Evolutionary conservation across 2,888 invertebrate species (phyloP), one percentile per base, ranked within the genome.

Genomic region (Clanis bilineata): DNA sequence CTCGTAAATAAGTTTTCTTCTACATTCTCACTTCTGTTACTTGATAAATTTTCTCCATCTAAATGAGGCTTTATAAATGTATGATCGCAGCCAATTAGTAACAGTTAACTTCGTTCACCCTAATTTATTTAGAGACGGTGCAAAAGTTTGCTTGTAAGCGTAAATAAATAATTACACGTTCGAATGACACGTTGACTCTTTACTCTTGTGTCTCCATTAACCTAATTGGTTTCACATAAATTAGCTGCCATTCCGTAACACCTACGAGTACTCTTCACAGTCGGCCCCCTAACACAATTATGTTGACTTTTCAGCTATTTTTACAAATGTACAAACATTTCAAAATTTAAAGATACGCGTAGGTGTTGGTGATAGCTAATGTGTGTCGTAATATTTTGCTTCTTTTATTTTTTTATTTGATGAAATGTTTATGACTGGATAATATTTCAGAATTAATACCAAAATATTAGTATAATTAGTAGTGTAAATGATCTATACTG

Each of bases 161-260:
- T 51, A 56, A 15, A 56, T 39, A 39, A 55, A 56, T 36, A 36
- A 36, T 56, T 39, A 25, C 25, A 47, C 18, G 23, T 18, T 41
- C 18, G 10, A 57, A 62, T 59, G 32, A 54, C 59, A 58, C 60
- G 57, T 54, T 23, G 6, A 58, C 59, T 62, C 44, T 60, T 41
- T 36, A 41, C 18, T 41, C 54, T 57, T 41, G 56, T 39, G 45
- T 41, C 45, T 59, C 59, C 62, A 70, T 70, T 67, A 69, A 65
- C 62, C 28, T 63, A 62, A 72, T 70, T 65, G 60, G 47, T 60
- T 62, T 59, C 58, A 32, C 51, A 32, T 28, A 28, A 32, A 51
- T 51, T 51, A 51, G 4, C 51, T 28, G 51, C 32, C 51, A 18
- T 18, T 32, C 18, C 28, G 10, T 32, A 32, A 51, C 21, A 51